Percentiles rank a stretch among this genome's conserved stretches.
phyloP scores from a whole-genome alignment of 2,113 vertebrate species.

The Dryoscopus gambensis region DNA sequence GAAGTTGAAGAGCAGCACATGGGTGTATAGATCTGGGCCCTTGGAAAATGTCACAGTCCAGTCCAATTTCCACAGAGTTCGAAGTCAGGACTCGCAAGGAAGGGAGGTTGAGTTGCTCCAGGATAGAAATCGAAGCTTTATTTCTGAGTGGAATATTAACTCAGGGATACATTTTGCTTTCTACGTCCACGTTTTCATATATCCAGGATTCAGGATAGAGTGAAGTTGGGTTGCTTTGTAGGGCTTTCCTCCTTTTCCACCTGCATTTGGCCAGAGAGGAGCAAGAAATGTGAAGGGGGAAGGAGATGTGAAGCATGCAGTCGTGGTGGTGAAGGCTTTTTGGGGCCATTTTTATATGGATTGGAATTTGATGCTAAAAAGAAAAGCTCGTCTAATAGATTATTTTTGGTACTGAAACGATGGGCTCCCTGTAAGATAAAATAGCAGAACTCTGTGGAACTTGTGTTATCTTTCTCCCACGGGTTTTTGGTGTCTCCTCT shows the following conservation, averaged over 20 bases:
- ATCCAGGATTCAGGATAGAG: neutral
- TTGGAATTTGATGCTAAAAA: neutral
- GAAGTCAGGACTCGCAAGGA: neutral
- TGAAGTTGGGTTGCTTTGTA: neutral
- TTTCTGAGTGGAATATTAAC: neutral
- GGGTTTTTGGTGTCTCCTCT: neutral
- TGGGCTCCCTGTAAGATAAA: neutral
- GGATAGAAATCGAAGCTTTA: neutral
- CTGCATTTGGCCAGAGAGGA: neutral
- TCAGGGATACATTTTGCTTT: neutral
- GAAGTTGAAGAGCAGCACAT: neutral
- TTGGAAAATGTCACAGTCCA: neutral
- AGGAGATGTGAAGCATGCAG: neutral
- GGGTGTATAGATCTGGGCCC: neutral
- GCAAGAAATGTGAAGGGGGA: neutral
- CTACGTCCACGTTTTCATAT: neutral
- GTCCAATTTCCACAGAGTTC: neutral
- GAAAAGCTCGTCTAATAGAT: neutral
- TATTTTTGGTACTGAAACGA: neutral
- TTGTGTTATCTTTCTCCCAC: neutral
- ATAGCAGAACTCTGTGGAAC: neutral
- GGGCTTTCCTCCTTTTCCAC: neutral
- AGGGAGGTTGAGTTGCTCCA: neutral
- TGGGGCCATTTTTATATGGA: neutral
- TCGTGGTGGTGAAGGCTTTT: neutral